Evolutionary conservation across 92 coral and sea anemone genomes (phyloP).

Genomic region (Umimayanthus kanabou): DNA sequence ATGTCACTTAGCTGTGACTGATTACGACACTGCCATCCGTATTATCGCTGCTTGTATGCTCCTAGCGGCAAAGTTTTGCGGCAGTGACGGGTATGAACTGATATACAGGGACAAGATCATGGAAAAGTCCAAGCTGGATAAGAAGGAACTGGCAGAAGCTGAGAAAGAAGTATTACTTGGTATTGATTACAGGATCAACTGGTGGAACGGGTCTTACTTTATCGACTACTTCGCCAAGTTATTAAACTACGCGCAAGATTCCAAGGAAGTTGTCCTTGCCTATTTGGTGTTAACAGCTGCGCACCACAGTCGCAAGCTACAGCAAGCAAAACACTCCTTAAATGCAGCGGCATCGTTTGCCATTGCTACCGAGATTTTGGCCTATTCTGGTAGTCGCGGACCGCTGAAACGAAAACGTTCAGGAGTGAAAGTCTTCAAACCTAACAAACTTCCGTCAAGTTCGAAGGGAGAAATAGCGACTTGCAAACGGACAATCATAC

Average conservation of each 20-base stretch:
- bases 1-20: slow-evolving; percentile 15
- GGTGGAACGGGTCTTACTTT: slow-evolving; percentile 19
- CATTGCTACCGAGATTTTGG: slow-evolving; percentile 13
- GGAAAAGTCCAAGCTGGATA: not conserved
- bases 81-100: not conserved
- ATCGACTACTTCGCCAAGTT: slow-evolving; percentile 12
- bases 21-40: not conserved
- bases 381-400: slow-evolving; percentile 12
- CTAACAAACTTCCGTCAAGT: not conserved
- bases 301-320: slow-evolving; percentile 12
- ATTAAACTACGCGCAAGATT: slow-evolving; percentile 10
- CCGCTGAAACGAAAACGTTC: slow-evolving; percentile 17
- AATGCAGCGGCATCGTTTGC: slow-evolving; percentile 13
- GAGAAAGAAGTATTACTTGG: slow-evolving; percentile 11
- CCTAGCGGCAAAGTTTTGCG: slow-evolving; percentile 22
- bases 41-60: slow-evolving; percentile 7
- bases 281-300: slow-evolving; percentile 3
- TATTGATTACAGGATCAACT: slow-evolving; percentile 11
- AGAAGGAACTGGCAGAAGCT: slow-evolving; percentile 11
- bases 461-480: not conserved
- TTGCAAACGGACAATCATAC: slow-evolving; percentile 9
- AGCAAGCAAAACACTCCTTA: not conserved
- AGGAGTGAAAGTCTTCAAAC: slow-evolving; percentile 10
- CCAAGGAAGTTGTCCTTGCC: slow-evolving; percentile 14
- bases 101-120: not conserved